phyloP scores from a whole-genome alignment of 2,113 vertebrate species.

The Leptodactylus fuscus region DNA sequence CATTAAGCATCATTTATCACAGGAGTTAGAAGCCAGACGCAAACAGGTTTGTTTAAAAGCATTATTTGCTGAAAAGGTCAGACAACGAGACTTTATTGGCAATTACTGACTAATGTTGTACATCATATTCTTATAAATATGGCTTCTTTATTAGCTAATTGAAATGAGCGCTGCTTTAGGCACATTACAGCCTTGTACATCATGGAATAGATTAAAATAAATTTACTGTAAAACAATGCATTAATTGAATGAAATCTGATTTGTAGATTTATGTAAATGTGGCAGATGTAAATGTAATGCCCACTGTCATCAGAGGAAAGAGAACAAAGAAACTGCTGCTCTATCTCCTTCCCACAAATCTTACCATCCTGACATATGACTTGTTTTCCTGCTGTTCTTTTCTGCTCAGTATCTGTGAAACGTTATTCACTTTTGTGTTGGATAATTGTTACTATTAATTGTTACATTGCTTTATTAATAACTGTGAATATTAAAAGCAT shows the following conservation, averaged over 20 bases:
- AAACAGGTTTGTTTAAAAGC: constrained; percentile 25
- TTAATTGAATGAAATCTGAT: constrained; percentile 29
- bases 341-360: neutral
- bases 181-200: constrained; percentile 30
- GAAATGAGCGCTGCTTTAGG: constrained; percentile 21
- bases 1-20: neutral
- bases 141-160: constrained; percentile 6
- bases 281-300: neutral
- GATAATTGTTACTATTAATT: neutral
- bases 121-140: constrained; percentile 5
- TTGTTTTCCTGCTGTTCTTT: neutral
- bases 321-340: neutral
- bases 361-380: neutral
- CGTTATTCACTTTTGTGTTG: neutral
- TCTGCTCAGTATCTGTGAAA: constrained; percentile 1
- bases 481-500: too few relatives aligned
- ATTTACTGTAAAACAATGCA: constrained; percentile 19
- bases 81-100: neutral
- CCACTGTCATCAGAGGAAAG: neutral
- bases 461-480: too few relatives aligned
- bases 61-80: constrained; percentile 14
- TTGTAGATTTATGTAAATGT: constrained; percentile 36
- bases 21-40: neutral
- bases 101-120: constrained; percentile 30
- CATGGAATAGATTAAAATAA: constrained; percentile 27